Percentiles rank a stretch among this genome's conserved stretches.
Evolutionary conservation across 2,113 vertebrate genomes (phyloP).

Genomic region (Sinocyclocheilus maitianheensis): DNA sequence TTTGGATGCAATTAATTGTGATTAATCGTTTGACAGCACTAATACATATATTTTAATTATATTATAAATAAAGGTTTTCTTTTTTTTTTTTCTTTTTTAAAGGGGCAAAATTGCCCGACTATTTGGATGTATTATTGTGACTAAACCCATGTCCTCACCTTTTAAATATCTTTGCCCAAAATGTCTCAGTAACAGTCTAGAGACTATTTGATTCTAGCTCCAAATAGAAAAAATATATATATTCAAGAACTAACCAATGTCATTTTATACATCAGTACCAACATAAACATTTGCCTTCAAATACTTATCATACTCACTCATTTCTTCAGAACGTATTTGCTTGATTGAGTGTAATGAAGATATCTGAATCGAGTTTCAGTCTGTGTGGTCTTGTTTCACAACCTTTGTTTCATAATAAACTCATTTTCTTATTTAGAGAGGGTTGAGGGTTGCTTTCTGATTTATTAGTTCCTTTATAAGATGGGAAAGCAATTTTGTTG

Average conservation of each 20-base stretch:
- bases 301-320: not conserved
- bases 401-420: conserved; percentile 13
- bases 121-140: not conserved
- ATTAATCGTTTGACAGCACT: too few species aligned
- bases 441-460: not conserved
- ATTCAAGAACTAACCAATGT: not conserved
- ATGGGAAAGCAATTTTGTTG: not conserved
- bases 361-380: not conserved
- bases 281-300: not conserved
- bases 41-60: too few species aligned
- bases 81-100: too few species aligned
- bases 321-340: conserved; percentile 10
- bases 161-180: not conserved
- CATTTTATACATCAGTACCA: not conserved
- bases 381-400: conserved; percentile 20
- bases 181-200: not conserved
- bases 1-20: too few species aligned
- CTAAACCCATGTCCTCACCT: not conserved
- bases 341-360: not conserved
- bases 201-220: not conserved
- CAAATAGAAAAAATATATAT: not conserved
- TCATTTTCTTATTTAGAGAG: not conserved
- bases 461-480: conserved; percentile 27
- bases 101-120: too few species aligned
- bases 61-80: too few species aligned